Evolutionary conservation across 2,113 vertebrate genomes (phyloP).

Genomic region (Chamaetylas fuelleborni): DNA sequence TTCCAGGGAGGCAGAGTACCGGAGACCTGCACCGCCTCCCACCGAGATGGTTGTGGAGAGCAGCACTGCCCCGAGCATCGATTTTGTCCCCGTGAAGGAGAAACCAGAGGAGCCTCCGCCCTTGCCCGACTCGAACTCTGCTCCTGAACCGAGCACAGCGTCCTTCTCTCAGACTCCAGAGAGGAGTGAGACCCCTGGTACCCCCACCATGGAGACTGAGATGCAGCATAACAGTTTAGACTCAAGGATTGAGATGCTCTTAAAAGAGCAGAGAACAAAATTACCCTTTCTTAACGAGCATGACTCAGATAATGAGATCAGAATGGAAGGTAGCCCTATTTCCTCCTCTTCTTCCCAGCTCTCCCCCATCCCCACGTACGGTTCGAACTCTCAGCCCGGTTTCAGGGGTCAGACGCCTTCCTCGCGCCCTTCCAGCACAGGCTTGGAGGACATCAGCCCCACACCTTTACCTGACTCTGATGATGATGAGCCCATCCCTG

Average conservation of each 20-base stretch:
- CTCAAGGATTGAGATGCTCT: slow-evolving; percentile 96
- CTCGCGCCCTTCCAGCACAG: slow-evolving; percentile 87
- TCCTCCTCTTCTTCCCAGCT: slow-evolving; percentile 97
- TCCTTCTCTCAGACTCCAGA: slow-evolving; percentile 86
- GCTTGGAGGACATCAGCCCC: slow-evolving; percentile 95
- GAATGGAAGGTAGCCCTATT: slow-evolving; percentile 95
- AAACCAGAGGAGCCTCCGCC: slow-evolving; percentile 84
- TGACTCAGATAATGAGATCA: slow-evolving; percentile 89
- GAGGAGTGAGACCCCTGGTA: slow-evolving; percentile 85
- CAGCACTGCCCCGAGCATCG: slow-evolving; percentile 51
- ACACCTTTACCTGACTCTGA: slow-evolving; percentile 95
- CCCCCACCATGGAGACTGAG: slow-evolving; percentile 85
- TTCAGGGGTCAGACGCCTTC: slow-evolving; percentile 75
- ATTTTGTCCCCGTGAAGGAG: slow-evolving; percentile 81
- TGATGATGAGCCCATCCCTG: slow-evolving; percentile 80
- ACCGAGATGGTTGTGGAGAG: slow-evolving; percentile 66
- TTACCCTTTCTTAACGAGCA: slow-evolving; percentile 89
- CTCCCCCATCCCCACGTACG: slow-evolving; percentile 84
- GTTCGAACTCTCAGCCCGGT: slow-evolving; percentile 74
- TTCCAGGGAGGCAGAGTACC: slow-evolving; percentile 83
- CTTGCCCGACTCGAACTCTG: slow-evolving; percentile 82
- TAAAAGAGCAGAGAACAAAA: slow-evolving; percentile 95
- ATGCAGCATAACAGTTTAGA: slow-evolving; percentile 92
- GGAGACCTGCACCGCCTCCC: slow-evolving; percentile 71
- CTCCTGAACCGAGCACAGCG: slow-evolving; percentile 68